Evolutionary conservation across 2,888 invertebrate genomes (phyloP).

Genomic region (Ectemnius lituratus): DNA sequence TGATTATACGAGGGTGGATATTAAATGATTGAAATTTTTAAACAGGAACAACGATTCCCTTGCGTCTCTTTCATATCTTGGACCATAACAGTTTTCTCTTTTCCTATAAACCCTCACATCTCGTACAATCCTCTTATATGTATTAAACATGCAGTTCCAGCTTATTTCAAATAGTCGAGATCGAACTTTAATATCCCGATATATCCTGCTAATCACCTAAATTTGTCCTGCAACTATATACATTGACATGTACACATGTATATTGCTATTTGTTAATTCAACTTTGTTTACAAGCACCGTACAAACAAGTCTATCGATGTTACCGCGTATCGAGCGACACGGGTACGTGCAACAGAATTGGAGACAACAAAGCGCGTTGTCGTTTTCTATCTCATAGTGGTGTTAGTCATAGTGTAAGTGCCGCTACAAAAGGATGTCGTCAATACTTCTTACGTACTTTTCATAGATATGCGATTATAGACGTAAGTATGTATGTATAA

Average conservation of each 20-base stretch:
- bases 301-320: slow-evolving; percentile 46
- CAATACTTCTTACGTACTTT: slow-evolving; percentile 19
- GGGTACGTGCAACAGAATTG: slow-evolving; percentile 21
- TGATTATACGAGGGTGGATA: slow-evolving; percentile 24
- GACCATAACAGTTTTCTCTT: slow-evolving; percentile 34
- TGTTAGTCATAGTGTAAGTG: slow-evolving; percentile 22
- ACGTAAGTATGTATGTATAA: slow-evolving; percentile 45
- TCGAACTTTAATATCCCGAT: slow-evolving; percentile 39
- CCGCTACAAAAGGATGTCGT: slow-evolving; percentile 4
- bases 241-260: slow-evolving; percentile 57
- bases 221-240: slow-evolving; percentile 43
- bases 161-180: slow-evolving; percentile 14
- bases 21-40: slow-evolving; percentile 20
- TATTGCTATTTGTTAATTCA: slow-evolving; percentile 53
- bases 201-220: slow-evolving; percentile 46
- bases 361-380: slow-evolving; percentile 13
- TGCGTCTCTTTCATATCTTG: slow-evolving; percentile 38
- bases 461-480: slow-evolving; percentile 28
- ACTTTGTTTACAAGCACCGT: slow-evolving; percentile 42
- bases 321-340: slow-evolving; percentile 46
- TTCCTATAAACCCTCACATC: slow-evolving; percentile 26
- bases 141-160: slow-evolving; percentile 21
- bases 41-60: slow-evolving; percentile 39
- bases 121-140: slow-evolving; percentile 18
- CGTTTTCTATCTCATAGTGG: slow-evolving; percentile 11